These are phyloP conservation scores for Sardina pilchardus DNA, from an alignment of 2,113 vertebrate species.

Conservation along the genomic window DNA sequence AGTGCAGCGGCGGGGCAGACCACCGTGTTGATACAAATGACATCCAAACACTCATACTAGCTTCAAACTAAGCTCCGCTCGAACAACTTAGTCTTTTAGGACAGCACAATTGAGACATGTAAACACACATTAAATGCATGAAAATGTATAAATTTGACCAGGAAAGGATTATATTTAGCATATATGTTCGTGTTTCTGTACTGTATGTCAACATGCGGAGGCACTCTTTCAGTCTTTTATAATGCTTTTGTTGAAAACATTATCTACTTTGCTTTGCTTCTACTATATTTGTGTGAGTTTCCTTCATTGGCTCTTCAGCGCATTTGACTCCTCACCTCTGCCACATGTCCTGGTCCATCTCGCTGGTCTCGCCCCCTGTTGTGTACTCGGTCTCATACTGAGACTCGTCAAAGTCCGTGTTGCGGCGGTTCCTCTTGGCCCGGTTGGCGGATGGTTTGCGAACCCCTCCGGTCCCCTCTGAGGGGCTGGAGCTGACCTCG, in stretches of 20 bases:
- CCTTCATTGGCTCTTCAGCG: background rate
- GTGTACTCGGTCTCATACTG: conserved; percentile 88
- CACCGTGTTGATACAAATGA: background rate
- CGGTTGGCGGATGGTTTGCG: conserved; percentile 67
- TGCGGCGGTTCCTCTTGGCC: conserved; percentile 70
- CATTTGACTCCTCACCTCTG: conserved; percentile 67
- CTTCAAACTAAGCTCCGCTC: background rate
- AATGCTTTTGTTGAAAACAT: no score
- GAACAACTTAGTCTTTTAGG: background rate
- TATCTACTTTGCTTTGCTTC: background rate
- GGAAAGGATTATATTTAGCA: background rate
- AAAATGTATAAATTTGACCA: no score
- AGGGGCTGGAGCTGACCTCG: conserved; percentile 69
- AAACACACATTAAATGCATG: background rate
- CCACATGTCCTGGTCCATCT: conserved; percentile 75
- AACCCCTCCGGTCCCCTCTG: conserved; percentile 62
- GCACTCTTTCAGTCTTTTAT: background rate
- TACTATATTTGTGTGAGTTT: background rate
- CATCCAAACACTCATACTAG: background rate
- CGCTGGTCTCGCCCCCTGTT: conserved; percentile 81
- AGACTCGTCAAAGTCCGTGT: conserved; percentile 78
- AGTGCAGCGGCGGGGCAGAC: background rate
- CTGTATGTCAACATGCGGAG: background rate
- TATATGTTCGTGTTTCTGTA: background rate
- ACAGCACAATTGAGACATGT: background rate